A percentile compares a stretch with the other conserved stretches of the same genome.
phyloP scores from a whole-genome alignment of 1,140 invertebrate species.

The Phenacoccus solenopsis region DNA sequence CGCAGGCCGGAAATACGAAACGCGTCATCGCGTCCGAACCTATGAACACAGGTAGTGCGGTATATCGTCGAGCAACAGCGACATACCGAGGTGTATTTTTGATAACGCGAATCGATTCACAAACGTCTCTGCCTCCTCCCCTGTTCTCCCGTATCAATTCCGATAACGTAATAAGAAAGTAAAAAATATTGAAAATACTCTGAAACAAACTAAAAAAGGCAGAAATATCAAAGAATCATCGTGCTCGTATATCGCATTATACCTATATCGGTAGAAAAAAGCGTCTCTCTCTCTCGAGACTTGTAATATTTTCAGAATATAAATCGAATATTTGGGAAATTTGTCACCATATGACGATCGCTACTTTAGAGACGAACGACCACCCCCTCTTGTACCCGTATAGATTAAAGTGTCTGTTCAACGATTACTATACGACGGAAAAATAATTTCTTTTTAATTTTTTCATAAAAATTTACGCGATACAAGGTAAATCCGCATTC shows the following conservation, averaged over 20 bases:
- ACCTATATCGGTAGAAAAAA: neutral
- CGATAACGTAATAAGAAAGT: neutral
- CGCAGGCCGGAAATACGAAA: no score
- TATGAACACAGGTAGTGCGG: no score
- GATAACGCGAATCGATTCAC: neutral
- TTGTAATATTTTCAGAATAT: slow-evolving; percentile 3
- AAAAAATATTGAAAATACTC: neutral
- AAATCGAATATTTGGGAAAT: slow-evolving; percentile 3
- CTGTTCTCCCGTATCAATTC: neutral
- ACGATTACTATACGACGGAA: neutral
- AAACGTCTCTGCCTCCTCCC: no score
- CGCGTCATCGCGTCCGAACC: no score
- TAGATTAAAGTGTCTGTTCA: no score
- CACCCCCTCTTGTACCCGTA: neutral
- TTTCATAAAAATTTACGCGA: neutral
- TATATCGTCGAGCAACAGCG: no score
- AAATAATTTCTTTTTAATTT: neutral
- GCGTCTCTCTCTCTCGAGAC: neutral
- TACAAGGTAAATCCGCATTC: neutral
- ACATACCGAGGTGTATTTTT: no score
- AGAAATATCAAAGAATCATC: neutral
- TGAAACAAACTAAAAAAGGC: neutral
- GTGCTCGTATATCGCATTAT: neutral
- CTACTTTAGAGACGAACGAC: neutral
- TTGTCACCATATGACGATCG: neutral